Conservation (phyloP, 2,797 vertebrate species). For the Coregonus suidteri region DNA sequence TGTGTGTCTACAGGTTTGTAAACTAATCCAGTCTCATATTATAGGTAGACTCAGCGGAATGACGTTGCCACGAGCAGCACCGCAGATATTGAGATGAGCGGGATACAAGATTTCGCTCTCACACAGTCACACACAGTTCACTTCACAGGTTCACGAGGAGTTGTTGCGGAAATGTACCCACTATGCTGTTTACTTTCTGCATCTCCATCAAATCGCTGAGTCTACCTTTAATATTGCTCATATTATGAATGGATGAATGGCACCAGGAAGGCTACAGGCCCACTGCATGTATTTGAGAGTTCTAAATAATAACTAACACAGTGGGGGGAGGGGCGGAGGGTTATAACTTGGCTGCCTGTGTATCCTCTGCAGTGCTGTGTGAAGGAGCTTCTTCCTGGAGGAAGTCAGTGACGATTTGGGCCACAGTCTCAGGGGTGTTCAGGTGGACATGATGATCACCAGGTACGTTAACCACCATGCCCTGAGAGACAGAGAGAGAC, state of each 20-base stretch:
- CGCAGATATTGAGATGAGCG: no score
- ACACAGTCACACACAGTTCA: no score
- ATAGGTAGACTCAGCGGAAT: neutral
- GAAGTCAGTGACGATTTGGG: slow-evolving; percentile 66
- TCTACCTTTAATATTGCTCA: neutral
- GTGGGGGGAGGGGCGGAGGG: neutral
- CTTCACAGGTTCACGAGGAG: no score
- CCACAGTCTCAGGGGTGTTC: slow-evolving; percentile 64
- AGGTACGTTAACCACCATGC: slow-evolving; percentile 55
- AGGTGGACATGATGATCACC: slow-evolving; percentile 78
- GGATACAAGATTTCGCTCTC: no score
- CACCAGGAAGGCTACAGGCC: neutral
- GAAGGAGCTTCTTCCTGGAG: slow-evolving; percentile 50
- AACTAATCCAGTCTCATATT: neutral
- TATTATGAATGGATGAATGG: neutral
- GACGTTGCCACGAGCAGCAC: no score
- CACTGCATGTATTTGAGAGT: neutral
- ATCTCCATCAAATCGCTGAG: no score
- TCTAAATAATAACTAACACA: neutral
- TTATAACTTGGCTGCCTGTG: slow-evolving; percentile 46
- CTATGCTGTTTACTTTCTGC: no score
- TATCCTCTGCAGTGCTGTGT: neutral
- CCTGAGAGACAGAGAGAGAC: slow-evolving; percentile 47
- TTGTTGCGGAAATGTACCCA: no score
- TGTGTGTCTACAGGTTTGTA: neutral